Evolutionary conservation across 2,113 vertebrate species (phyloP).

Genomic region (Sorex fumeus): DNA sequence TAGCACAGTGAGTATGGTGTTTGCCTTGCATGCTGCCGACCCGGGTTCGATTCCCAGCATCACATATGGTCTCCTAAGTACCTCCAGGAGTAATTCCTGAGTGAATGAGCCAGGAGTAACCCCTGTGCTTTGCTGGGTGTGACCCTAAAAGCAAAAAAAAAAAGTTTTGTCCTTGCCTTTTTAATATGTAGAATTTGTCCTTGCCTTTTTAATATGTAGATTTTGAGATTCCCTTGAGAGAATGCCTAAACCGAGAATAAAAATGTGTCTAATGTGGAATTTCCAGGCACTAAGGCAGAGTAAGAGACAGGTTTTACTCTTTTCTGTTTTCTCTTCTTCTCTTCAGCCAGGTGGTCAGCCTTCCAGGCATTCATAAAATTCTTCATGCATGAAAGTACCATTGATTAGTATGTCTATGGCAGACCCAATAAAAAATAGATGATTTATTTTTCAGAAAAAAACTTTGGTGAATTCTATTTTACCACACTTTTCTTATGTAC

Average conservation of each 20-base stretch:
- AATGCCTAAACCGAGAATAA: slow-evolving; percentile 48
- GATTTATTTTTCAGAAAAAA: background rate
- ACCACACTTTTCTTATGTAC: too few relatives aligned
- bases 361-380: background rate
- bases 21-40: too few relatives aligned
- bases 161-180: background rate
- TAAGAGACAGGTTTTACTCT: background rate
- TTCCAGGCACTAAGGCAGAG: background rate
- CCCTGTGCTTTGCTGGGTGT: too few relatives aligned
- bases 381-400: background rate
- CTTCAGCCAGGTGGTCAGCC: background rate
- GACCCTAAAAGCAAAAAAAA: too few relatives aligned
- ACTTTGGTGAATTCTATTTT: too few relatives aligned
- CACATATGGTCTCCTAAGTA: too few relatives aligned
- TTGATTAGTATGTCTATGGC: background rate
- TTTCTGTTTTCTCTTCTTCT: background rate
- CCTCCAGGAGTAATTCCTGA: too few relatives aligned
- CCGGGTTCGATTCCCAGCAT: too few relatives aligned
- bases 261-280: slow-evolving; percentile 7
- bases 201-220: too few relatives aligned
- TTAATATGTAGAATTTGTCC: background rate
- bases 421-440: background rate
- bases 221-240: background rate
- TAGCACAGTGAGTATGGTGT: too few relatives aligned
- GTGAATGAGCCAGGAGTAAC: too few relatives aligned